phyloP scores from a whole-genome alignment of 2,888 invertebrate genomes.

The Luperina testacea region DNA sequence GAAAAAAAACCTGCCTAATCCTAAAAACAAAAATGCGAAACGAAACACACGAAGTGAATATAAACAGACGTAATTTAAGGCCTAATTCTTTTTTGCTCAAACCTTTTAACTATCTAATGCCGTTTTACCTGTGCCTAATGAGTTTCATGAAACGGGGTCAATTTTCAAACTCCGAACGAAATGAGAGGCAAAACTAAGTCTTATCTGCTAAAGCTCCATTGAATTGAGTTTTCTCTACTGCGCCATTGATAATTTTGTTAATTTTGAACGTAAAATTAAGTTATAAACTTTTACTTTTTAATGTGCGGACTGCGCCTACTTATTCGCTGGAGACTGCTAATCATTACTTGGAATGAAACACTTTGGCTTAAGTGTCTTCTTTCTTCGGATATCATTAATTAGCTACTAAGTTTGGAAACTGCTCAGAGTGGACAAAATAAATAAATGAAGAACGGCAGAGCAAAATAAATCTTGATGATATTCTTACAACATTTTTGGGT shows the following conservation, averaged over 20 bases:
- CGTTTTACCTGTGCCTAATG: slow-evolving; percentile 46
- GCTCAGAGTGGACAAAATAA: neutral
- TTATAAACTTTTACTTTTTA: slow-evolving; percentile 47
- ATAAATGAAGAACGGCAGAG: neutral
- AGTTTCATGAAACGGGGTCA: slow-evolving; percentile 49
- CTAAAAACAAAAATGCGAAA: slow-evolving; percentile 19
- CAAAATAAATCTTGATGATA: no score
- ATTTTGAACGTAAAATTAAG: slow-evolving; percentile 42
- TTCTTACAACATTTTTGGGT: no score
- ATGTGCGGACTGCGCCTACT: slow-evolving; percentile 2
- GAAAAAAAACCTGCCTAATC: neutral
- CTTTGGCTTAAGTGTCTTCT: neutral
- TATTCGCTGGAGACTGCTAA: slow-evolving; percentile 3
- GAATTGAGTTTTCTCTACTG: slow-evolving; percentile 48
- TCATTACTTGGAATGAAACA: neutral
- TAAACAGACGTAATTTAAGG: slow-evolving; percentile 25
- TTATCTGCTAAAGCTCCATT: slow-evolving; percentile 52
- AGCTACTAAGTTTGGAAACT: neutral
- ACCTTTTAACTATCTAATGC: slow-evolving; percentile 29
- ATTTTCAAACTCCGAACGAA: slow-evolving; percentile 39
- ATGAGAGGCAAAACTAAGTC: slow-evolving; percentile 42
- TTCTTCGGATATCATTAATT: neutral
- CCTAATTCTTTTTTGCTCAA: slow-evolving; percentile 37
- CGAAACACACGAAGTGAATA: slow-evolving; percentile 29
- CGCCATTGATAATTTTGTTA: slow-evolving; percentile 49